Base-by-base conservation (phyloP, 2,113 vertebrate species). In the Pantherophis guttatus region DNA sequence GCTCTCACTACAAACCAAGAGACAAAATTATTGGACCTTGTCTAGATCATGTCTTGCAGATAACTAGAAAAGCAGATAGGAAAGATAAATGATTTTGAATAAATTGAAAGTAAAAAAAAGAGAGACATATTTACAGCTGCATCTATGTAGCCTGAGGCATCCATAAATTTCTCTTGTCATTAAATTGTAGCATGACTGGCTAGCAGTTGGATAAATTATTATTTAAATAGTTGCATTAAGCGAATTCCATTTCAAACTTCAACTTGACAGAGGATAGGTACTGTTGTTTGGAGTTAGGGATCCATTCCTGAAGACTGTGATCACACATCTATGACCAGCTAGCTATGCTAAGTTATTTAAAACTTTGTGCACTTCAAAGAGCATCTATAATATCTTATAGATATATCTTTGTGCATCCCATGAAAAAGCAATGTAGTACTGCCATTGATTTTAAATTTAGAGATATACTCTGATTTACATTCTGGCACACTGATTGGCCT, bases 91-190 rank as follows among this genome's bases (percentile, higher is more conserved):
- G n/a, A 85, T 91, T 96, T 93, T 93, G 95, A 96, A 23, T 70
- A 93, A 95, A 91, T 88, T 96, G 92, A 94, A 94, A 96, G 94
- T 23, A 95, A 96, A 87, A 96, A 90, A 96, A 96, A 94, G 58
- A 39, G 93, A 96, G 93, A 93, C 88, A 95, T 97, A 96, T 97
- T 97, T 96, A 97, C 93, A 96, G 93, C 96, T 93, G 59, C 95
- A 92, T 96, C 96, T 96, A 96, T 92, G 91, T 97, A 96, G 95
- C 95, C 94, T 91, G 92, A 65, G 93, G 93, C 95, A 96, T 96
- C 94, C 95, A 96, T 97, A 97, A 97, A 97, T 97, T 96, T 97
- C 92, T 93, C 91, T 93, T 96, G 96, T 96, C 96, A 97, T 97
- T 97, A 97, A 96, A 94, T 94, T 95, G 95, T 92, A 95, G 87